phyloP scores from a whole-genome alignment of 2,113 vertebrate species.

The Mormoops blainvillei region DNA sequence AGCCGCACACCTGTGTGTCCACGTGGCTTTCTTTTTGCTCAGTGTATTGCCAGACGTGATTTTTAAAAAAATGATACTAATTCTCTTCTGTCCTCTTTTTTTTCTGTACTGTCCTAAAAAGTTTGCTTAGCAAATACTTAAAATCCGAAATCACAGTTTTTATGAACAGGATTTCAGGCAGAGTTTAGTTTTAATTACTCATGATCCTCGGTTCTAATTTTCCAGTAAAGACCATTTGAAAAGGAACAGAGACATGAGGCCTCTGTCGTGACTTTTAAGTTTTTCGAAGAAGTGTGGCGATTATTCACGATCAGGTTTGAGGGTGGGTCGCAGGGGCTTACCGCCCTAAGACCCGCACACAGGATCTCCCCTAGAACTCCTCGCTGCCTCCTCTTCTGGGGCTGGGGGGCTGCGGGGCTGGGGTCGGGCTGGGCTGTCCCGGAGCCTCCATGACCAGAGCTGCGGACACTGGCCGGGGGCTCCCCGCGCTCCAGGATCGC shows the following conservation, averaged over 20 bases:
- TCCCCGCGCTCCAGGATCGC: too few relatives aligned
- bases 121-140: background rate
- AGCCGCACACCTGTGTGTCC: background rate
- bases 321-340: background rate
- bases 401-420: too few relatives aligned
- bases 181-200: slow-evolving; percentile 45
- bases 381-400: too few relatives aligned
- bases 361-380: too few relatives aligned
- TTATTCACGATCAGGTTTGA: slow-evolving; percentile 46
- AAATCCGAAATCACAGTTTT: background rate
- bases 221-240: background rate
- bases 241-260: background rate
- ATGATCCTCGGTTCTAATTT: background rate
- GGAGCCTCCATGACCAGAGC: too few relatives aligned
- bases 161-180: background rate
- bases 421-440: too few relatives aligned
- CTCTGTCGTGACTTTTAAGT: background rate
- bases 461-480: too few relatives aligned
- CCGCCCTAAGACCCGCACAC: too few relatives aligned
- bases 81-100: background rate
- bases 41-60: background rate
- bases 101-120: background rate
- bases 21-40: background rate
- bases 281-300: slow-evolving; percentile 47
- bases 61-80: background rate